Evolutionary conservation across 2,113 vertebrate species (phyloP), one percentile per base, ranked within the genome.

Genomic region (Neolamprologus tretocephalus): DNA sequence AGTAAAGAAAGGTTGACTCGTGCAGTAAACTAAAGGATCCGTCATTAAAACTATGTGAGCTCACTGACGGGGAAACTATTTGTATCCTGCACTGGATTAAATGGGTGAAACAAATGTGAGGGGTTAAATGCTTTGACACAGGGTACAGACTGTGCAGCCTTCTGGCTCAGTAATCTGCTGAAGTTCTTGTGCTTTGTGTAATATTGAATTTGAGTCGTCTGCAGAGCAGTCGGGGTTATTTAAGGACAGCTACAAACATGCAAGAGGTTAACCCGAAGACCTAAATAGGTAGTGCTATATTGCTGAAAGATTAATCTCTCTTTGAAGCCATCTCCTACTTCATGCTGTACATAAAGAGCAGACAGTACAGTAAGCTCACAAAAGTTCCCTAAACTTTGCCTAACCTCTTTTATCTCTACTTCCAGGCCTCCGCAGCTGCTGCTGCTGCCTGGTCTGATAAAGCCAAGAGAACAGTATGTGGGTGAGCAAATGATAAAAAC

Each of bases 361-460:
- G 19, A 83, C 3, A 66, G 21, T 57, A 78, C 54, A 85, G 53
- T 40, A 63, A 53, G 37, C 54, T 14, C 51, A 63, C 3, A 19
- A 78, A 89, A 87, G 81, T 68, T 79, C 66, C 84, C 57, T 75
- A 86, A 82, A 89, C 81, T 93, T 90, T 89, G 42, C 55, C 57
- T 63, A 85, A 84, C 86, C 82, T 68, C 37, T 68, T 92, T 94
- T 89, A 89, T 91, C 90, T 90, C 81, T 47, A 16, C 89, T 83
- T 23, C 85, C 87, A 90, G 83, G 82, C 49, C 42, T 79, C 78
- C 10, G 63, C 55, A 55, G 88, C 61, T 86, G 53, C 17, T 49
- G 42, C 87, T 88, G 88, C 93, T 87, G 92, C 87, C 40, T 84
- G 88, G 90, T 87, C 91, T 73, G 92, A 92, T 92, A 89, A 91